phyloP scores from a whole-genome alignment of 1,140 invertebrate genomes.

The Drosophila grimshawi region DNA sequence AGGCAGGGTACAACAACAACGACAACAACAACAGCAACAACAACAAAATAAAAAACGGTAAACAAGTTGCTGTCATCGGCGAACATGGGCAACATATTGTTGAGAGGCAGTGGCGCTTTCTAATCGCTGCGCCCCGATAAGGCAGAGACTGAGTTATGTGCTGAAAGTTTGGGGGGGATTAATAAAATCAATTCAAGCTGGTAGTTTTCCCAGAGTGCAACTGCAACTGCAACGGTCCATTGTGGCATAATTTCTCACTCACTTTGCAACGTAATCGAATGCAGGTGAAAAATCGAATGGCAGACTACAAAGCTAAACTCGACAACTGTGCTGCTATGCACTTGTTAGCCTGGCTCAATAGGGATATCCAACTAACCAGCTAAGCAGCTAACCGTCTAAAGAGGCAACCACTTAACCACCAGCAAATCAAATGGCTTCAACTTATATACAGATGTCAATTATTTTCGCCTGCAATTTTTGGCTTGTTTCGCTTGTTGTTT shows the following conservation, averaged over 20 bases:
- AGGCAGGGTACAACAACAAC: not conserved
- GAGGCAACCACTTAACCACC: slow-evolving; percentile 7
- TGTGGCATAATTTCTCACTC: slow-evolving; percentile 66
- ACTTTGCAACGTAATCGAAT: slow-evolving; percentile 51
- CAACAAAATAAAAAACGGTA: slow-evolving; percentile 46
- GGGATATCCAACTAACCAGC: slow-evolving; percentile 13
- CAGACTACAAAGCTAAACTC: slow-evolving; percentile 9
- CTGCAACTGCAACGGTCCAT: slow-evolving; percentile 6
- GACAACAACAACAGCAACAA: not conserved
- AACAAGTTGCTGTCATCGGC: slow-evolving; percentile 78
- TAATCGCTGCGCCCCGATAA: slow-evolving; percentile 49
- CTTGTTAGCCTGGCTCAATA: slow-evolving; percentile 59
- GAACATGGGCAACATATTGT: slow-evolving; percentile 63
- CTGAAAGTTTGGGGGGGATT: not conserved
- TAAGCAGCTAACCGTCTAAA: slow-evolving; percentile 16
- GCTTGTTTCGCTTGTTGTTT: slow-evolving; percentile 27
- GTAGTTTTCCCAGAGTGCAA: slow-evolving; percentile 15
- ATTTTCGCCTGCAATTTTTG: slow-evolving; percentile 76
- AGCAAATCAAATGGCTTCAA: slow-evolving; percentile 58
- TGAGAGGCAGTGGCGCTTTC: slow-evolving; percentile 43
- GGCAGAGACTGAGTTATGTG: slow-evolving; percentile 1
- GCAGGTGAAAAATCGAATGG: slow-evolving; percentile 76
- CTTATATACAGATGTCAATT: slow-evolving; percentile 82
- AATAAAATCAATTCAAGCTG: slow-evolving; percentile 21
- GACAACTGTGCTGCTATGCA: slow-evolving; percentile 52